Evolutionary conservation across 2,113 vertebrate species (phyloP).

Genomic region (Condylura cristata): DNA sequence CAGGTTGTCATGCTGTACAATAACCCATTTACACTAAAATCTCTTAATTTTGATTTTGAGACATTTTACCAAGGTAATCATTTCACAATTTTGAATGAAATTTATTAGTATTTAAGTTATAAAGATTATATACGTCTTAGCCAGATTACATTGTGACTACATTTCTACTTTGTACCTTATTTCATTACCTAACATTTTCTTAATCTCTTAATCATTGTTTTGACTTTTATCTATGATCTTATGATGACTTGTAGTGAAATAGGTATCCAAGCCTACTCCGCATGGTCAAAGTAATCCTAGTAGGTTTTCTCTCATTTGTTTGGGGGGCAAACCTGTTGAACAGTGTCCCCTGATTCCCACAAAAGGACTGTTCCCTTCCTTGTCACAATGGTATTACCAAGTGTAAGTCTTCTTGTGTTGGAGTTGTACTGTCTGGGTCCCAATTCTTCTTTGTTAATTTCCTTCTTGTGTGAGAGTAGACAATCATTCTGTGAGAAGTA

Average conservation of each 20-base stretch:
- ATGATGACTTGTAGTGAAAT: not conserved
- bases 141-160: not conserved
- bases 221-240: not conserved
- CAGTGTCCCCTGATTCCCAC: accelerated
- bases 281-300: not conserved
- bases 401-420: accelerated
- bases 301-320: not conserved
- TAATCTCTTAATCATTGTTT: not conserved
- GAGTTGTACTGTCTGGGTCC: not conserved
- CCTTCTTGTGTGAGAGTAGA: not conserved
- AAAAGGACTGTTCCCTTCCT: accelerated
- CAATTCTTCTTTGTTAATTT: not conserved
- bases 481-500: not conserved
- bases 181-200: not conserved
- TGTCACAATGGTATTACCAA: accelerated
- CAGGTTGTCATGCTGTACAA: not conserved
- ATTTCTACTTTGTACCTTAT: not conserved
- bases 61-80: not conserved
- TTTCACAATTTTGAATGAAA: not conserved
- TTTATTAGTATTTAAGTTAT: not conserved
- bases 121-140: not conserved
- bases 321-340: not conserved
- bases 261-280: not conserved
- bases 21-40: not conserved
- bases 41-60: not conserved